These are phyloP conservation scores for Siphamia tubifer DNA, from an alignment of 2,113 vertebrate species.

Conservation along the genomic window DNA sequence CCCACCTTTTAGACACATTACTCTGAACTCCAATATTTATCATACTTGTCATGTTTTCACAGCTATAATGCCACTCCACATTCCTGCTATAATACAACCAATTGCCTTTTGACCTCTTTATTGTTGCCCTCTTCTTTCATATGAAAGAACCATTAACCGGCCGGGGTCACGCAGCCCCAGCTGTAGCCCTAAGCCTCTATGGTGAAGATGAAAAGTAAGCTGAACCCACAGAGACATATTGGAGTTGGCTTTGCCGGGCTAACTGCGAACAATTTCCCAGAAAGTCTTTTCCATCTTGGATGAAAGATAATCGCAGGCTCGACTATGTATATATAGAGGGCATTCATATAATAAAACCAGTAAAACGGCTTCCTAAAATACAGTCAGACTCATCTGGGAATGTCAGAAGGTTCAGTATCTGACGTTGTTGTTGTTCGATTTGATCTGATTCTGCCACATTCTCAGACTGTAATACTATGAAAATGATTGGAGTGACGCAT, in stretches of 20 bases:
- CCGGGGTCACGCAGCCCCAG: constrained; percentile 1
- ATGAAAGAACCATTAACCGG: constrained; percentile 18
- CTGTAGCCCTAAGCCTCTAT: constrained; percentile 20
- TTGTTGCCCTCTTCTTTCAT: constrained; percentile 13
- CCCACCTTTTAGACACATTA: no score
- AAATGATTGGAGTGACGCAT: constrained; percentile 42
- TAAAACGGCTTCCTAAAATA: constrained; percentile 45
- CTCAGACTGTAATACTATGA: constrained; percentile 30
- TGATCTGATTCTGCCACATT: constrained; percentile 23
- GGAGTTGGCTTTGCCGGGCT: constrained; percentile 4
- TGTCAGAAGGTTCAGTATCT: constrained; percentile 9
- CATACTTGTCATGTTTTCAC: background rate
- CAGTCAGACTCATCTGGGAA: constrained; percentile 23
- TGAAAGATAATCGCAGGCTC: constrained; percentile 30
- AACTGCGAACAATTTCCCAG: constrained; percentile 28
- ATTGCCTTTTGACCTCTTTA: constrained; percentile 39
- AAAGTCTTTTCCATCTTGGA: constrained; percentile 32
- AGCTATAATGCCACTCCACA: constrained; percentile 1
- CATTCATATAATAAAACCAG: constrained; percentile 33
- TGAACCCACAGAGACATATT: background rate
- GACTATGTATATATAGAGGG: constrained; percentile 20
- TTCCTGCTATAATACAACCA: constrained; percentile 2
- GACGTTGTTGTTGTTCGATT: constrained; percentile 2
- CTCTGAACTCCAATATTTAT: background rate
- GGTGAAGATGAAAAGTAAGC: constrained; percentile 31